Base-by-base conservation (phyloP, 2,113 vertebrate genomes). In the Prunella fulvescens region DNA sequence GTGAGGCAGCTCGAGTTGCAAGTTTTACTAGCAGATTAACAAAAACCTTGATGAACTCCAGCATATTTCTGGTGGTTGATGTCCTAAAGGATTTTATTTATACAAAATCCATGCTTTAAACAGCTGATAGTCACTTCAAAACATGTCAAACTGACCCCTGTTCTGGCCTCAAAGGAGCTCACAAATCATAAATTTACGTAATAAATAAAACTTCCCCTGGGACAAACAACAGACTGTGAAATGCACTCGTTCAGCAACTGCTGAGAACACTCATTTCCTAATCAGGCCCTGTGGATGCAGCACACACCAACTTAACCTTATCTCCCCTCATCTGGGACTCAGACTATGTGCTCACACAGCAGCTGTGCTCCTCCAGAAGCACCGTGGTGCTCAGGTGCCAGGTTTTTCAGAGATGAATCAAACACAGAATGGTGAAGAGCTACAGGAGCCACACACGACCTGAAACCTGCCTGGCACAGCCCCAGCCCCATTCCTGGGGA, bases 401-500 rank as follows among this genome's bases (percentile, higher is more conserved):
- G 24, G 23, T 17, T 51, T 58, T 18, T 44, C 56, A 65, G 62
- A 39, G 40, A 6, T 61, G 50, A 96, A 79, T 20, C 48, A 53
- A 85, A 39, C 14, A 42, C 61, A 37, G 35, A 51, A 11, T 2
- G 2, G 6, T 12, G 18, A 61, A 22, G 24, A 69, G 16, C 33
- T 29, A 6, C 24, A 33, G 37, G 29, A 67, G 17, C 26, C 33
- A 9, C 31, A 12, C 1, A 0, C 0, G 0, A 17, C 35, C 40
- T 9, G 4, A 22, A 74, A 73, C 4, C 39, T 23, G 17, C 53
- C 35, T 5, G 19, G 37, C 22, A 44, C 4, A 64, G 6, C 20
- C 71, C n/a, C 8, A 0, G 17, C 39, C 42, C 17, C 53, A 17
- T 40, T 72, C 44, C 37, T 16, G 7, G 40, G 9, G 42, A 14